A percentile compares a stretch with the other conserved stretches of the same genome.
Evolutionary conservation across 2,113 vertebrate species (phyloP).

Genomic region (cattle (Bos taurus)): DNA sequence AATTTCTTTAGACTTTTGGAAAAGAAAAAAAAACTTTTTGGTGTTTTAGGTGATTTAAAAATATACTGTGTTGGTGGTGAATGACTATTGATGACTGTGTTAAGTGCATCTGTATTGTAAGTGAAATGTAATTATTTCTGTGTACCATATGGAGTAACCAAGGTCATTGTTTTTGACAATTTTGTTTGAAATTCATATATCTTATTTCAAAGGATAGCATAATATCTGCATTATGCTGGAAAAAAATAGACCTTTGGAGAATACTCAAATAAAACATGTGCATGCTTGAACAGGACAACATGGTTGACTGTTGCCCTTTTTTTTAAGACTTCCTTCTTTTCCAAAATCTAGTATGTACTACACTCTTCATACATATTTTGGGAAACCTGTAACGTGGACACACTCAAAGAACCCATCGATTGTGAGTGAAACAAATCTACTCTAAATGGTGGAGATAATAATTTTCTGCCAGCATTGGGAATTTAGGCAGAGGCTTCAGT

Average conservation of each 20-base stretch:
- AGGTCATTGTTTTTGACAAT: slow-evolving; percentile 84
- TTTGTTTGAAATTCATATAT: slow-evolving; percentile 83
- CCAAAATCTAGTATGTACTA: not conserved
- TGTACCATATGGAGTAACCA: slow-evolving; percentile 87
- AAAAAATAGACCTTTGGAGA: slow-evolving; percentile 84
- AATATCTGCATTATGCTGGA: slow-evolving; percentile 83
- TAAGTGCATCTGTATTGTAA: slow-evolving; percentile 92
- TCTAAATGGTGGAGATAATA: not conserved
- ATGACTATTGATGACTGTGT: slow-evolving; percentile 86
- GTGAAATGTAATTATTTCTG: slow-evolving; percentile 89
- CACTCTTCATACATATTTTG: not conserved
- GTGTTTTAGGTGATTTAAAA: slow-evolving; percentile 85
- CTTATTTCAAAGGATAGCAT: slow-evolving; percentile 84
- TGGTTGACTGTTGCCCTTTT: slow-evolving; percentile 71
- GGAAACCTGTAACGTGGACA: not conserved
- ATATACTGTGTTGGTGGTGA: slow-evolving; percentile 85
- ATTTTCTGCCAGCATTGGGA: not conserved
- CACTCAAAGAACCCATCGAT: not conserved
- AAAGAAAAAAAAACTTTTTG: slow-evolving; percentile 79
- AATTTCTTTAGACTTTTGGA: slow-evolving; percentile 76
- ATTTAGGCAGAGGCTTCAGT: not conserved
- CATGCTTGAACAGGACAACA: slow-evolving; percentile 84
- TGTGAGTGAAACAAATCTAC: not conserved
- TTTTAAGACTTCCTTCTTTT: slow-evolving; percentile 45
- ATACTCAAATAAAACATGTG: slow-evolving; percentile 89